Evolutionary conservation across 2,888 invertebrate genomes (phyloP).

Genomic region (Leptinotarsa haldemani): DNA sequence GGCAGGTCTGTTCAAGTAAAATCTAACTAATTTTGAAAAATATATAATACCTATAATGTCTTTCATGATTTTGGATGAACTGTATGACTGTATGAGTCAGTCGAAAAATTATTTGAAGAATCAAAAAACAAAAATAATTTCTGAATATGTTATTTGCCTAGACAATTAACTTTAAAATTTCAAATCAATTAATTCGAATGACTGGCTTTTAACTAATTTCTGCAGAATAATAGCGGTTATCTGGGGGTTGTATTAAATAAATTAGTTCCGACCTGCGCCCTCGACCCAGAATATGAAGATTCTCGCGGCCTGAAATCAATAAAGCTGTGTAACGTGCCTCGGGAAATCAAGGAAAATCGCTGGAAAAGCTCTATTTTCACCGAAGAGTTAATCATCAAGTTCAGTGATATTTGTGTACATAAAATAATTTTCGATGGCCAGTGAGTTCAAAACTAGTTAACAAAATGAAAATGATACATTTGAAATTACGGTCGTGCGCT

Average conservation of each 20-base stretch:
- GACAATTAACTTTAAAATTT: not conserved
- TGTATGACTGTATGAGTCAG: too few relatives aligned
- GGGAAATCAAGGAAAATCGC: conserved; percentile 39
- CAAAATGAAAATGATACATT: conserved; percentile 21
- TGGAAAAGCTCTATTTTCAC: conserved; percentile 17
- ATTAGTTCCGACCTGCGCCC: conserved; percentile 45
- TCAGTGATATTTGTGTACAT: not conserved
- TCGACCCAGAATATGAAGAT: conserved; percentile 18
- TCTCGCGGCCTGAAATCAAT: conserved; percentile 42
- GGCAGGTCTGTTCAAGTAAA: too few relatives aligned
- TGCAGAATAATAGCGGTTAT: conserved; percentile 37
- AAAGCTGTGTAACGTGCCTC: conserved; percentile 45
- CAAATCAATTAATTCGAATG: not conserved
- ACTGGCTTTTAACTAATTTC: conserved; percentile 5
- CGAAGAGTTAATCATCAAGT: conserved; percentile 5
- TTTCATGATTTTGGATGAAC: too few relatives aligned
- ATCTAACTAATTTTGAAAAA: too few relatives aligned
- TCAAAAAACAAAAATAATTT: too few relatives aligned
- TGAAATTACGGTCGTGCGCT: conserved; percentile 15
- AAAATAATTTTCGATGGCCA: not conserved
- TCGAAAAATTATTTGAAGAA: too few relatives aligned
- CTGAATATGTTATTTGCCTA: too few relatives aligned
- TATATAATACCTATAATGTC: too few relatives aligned
- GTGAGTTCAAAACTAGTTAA: not conserved
- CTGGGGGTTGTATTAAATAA: conserved; percentile 44